Evolutionary conservation across 2,113 vertebrate genomes (phyloP).

Genomic region (Sorex fumeus): DNA sequence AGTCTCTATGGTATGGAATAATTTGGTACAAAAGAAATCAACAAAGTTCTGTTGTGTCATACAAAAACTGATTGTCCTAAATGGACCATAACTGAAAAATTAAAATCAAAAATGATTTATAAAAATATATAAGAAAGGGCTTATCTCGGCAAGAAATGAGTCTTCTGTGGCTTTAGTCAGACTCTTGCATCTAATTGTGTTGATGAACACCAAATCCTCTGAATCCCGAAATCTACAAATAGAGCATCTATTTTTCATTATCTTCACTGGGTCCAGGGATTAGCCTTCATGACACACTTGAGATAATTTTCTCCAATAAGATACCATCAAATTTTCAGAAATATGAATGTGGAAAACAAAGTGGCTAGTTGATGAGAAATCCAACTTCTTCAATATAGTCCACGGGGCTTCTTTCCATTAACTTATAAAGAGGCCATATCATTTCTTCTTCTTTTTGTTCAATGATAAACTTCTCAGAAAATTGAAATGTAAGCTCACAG

Average conservation of each 20-base stretch:
- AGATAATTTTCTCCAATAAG: slow-evolving; percentile 42
- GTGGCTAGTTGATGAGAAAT: slow-evolving; percentile 51
- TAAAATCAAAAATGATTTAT: slow-evolving; percentile 51
- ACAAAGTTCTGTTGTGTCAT: slow-evolving; percentile 26
- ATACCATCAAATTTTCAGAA: slow-evolving; percentile 42
- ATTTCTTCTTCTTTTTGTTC: background rate
- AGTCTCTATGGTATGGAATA: background rate
- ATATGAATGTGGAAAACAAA: slow-evolving; percentile 38
- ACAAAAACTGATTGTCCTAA: background rate
- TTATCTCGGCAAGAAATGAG: slow-evolving; percentile 55
- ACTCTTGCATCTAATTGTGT: slow-evolving; percentile 49
- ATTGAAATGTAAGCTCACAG: background rate
- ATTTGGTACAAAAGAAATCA: slow-evolving; percentile 56
- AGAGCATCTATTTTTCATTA: slow-evolving; percentile 78
- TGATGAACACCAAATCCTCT: slow-evolving; percentile 42
- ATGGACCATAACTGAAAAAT: slow-evolving; percentile 57
- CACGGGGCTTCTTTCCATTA: background rate
- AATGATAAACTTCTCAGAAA: background rate
- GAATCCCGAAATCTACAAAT: slow-evolving; percentile 68
- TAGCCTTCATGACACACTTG: slow-evolving; percentile 65
- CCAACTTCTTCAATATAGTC: slow-evolving; percentile 16
- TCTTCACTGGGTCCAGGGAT: slow-evolving; percentile 56
- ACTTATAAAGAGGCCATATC: background rate
- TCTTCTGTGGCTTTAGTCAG: slow-evolving; percentile 40
- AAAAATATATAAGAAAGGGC: background rate